These are phyloP conservation scores for Nyctalus aviator DNA, from an alignment of 2,797 vertebrate species.

Conservation along the genomic window DNA sequence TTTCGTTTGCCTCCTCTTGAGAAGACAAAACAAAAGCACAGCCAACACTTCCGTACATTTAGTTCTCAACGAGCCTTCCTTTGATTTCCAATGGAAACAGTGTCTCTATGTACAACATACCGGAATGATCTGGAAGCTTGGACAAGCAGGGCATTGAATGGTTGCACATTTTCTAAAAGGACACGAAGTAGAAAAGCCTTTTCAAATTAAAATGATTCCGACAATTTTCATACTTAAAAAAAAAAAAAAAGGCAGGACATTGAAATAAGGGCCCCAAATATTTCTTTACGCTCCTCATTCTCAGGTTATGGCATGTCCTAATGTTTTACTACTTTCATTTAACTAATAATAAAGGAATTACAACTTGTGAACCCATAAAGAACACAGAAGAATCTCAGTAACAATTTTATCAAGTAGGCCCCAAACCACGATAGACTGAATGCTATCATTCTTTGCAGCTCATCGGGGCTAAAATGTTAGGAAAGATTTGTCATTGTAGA, in stretches of 20 bases:
- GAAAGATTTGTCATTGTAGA: background rate
- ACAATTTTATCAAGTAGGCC: background rate
- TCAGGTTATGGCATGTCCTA: background rate
- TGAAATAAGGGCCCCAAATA: background rate
- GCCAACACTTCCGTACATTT: background rate
- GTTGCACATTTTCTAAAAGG: background rate
- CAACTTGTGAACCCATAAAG: background rate
- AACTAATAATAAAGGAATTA: background rate
- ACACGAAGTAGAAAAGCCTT: background rate
- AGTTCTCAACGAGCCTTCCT: background rate
- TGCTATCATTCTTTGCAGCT: background rate
- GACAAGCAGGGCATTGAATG: background rate
- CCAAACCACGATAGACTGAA: background rate
- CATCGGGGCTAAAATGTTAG: background rate
- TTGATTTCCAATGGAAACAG: background rate
- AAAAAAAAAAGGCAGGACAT: background rate
- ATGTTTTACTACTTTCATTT: background rate
- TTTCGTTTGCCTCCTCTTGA: background rate
- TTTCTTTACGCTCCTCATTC: background rate
- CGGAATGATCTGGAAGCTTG: background rate
- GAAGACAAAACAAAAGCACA: background rate
- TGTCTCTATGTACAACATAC: background rate
- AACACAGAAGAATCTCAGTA: background rate
- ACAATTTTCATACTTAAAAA: background rate
- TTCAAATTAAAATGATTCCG: constrained; percentile 5